A percentile compares a stretch with the other conserved stretches of the same genome.
These are phyloP conservation scores for Campylorhamphus procurvoides DNA, from an alignment of 2,113 vertebrate species.

Conservation along the genomic window DNA sequence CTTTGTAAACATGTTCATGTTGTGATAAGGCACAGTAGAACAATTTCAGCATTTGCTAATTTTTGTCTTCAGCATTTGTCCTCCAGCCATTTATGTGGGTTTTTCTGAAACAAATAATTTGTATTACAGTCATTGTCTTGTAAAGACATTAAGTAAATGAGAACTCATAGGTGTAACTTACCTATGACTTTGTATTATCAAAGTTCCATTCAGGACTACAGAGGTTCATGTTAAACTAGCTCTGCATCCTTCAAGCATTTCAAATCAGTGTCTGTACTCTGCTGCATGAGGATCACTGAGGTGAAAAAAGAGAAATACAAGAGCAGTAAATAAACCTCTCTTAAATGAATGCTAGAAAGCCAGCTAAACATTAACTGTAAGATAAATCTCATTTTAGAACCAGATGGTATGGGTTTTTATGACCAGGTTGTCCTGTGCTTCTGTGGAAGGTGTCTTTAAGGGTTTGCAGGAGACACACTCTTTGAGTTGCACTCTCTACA, in stretches of 20 bases:
- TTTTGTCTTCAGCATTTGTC: background rate
- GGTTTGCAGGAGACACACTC: background rate
- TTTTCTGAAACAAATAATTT: background rate
- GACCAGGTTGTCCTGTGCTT: background rate
- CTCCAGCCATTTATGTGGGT: background rate
- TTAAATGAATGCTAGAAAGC: background rate
- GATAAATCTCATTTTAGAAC: background rate
- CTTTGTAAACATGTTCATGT: background rate
- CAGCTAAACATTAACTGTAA: background rate
- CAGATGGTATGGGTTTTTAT: accelerated
- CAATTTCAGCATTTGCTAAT: background rate
- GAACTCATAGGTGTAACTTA: background rate
- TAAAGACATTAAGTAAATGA: background rate
- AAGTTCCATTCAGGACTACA: background rate
- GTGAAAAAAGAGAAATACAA: background rate
- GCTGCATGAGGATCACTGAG: background rate
- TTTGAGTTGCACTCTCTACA: background rate
- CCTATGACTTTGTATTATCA: background rate
- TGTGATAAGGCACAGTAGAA: background rate
- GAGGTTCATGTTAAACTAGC: accelerated
- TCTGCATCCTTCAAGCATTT: background rate
- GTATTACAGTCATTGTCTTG: background rate
- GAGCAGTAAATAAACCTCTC: background rate
- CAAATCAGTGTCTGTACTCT: background rate
- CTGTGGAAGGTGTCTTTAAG: background rate